Conservation (phyloP, 53 echinoderm and acorn worm genomes). For the Zoroaster sp. region DNA sequence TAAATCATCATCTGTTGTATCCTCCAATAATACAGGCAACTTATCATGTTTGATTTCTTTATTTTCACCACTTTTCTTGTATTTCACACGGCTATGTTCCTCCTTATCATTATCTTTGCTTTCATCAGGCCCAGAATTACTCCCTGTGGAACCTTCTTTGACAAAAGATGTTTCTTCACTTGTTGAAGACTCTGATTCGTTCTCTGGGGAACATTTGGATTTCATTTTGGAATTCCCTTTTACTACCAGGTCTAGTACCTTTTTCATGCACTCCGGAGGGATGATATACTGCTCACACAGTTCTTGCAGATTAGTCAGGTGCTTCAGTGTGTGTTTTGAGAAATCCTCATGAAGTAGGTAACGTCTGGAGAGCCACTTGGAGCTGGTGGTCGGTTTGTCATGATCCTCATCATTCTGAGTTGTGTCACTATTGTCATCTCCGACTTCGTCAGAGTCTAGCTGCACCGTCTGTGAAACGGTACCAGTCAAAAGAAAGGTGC, state of each 20-base stretch:
- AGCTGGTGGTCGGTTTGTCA: background rate
- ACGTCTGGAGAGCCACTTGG: background rate
- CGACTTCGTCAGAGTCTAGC: background rate
- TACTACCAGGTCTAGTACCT: background rate
- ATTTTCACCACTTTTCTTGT: background rate
- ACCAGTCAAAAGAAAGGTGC: background rate
- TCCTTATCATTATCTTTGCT: background rate
- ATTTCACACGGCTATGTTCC: background rate
- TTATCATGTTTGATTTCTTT: background rate
- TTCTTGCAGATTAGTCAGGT: constrained; percentile 18
- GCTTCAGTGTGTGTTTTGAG: constrained; percentile 36
- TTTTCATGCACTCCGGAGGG: background rate
- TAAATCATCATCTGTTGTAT: background rate
- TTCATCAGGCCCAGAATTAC: background rate
- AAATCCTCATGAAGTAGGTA: constrained; percentile 25
- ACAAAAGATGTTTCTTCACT: background rate
- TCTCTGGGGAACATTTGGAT: background rate
- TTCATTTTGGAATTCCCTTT: background rate
- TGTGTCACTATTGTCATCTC: background rate
- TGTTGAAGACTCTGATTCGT: background rate
- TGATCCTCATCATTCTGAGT: constrained; percentile 10
- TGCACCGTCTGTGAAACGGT: background rate
- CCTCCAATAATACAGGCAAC: background rate
- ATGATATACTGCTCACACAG: constrained; percentile 18
- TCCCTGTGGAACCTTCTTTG: background rate